phyloP scores from a whole-genome alignment of 2,888 invertebrate genomes.

The Oscheius sp. region DNA sequence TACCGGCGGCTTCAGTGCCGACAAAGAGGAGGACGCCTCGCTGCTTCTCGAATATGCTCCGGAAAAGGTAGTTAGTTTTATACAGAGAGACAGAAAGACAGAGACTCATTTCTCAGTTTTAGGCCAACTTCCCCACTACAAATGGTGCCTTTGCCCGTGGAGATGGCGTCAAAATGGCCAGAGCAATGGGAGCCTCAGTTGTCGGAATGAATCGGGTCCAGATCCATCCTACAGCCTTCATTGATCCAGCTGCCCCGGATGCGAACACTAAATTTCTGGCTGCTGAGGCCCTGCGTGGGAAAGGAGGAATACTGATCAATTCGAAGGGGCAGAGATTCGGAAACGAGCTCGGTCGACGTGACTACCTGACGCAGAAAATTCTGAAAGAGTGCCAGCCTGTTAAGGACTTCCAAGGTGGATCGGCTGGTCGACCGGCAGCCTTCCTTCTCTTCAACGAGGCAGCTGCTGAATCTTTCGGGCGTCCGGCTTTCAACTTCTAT shows the following conservation, averaged over 20 bases:
- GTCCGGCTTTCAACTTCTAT: constrained; percentile 73
- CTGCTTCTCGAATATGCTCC: constrained; percentile 66
- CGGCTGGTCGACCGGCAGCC: constrained; percentile 51
- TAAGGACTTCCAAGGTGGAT: constrained; percentile 51
- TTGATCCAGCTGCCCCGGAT: constrained; percentile 70
- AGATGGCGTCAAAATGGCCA: constrained; percentile 71
- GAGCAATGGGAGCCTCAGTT: constrained; percentile 68
- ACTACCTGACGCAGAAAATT: constrained; percentile 67
- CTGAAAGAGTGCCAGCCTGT: constrained; percentile 57
- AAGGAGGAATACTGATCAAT: constrained; percentile 70
- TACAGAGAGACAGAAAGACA: neutral
- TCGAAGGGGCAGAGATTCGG: constrained; percentile 69
- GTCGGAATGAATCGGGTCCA: constrained; percentile 72
- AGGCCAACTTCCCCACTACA: constrained; percentile 67
- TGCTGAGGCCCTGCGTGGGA: constrained; percentile 73
- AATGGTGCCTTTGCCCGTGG: constrained; percentile 72
- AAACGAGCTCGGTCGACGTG: constrained; percentile 72
- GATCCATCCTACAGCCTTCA: constrained; percentile 71
- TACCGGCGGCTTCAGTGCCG: constrained; percentile 73
- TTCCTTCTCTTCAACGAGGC: constrained; percentile 69
- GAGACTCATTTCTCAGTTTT: neutral
- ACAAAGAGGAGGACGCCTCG: constrained; percentile 59
- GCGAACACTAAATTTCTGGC: constrained; percentile 72
- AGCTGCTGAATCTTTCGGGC: constrained; percentile 69
- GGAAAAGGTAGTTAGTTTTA: neutral